Evolutionary conservation across 2,888 invertebrate genomes (phyloP).

Genomic region (Dasysyrphus tricinctus): DNA sequence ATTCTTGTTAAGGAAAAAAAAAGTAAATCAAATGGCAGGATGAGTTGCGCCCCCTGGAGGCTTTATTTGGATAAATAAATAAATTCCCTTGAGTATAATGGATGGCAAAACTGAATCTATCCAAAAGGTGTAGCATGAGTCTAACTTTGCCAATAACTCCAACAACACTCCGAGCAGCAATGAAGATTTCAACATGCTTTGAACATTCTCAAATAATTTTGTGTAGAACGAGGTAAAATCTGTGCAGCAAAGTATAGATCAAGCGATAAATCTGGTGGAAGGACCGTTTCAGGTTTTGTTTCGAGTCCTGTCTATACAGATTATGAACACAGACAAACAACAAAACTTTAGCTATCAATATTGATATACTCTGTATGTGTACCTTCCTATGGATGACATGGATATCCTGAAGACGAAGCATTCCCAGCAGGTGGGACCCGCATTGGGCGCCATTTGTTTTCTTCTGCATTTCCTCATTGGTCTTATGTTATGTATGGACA

Average conservation of each 20-base stretch:
- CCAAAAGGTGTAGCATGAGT: background rate
- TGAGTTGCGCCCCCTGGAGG: slow-evolving; percentile 12
- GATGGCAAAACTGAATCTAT: background rate
- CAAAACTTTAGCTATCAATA: slow-evolving; percentile 37
- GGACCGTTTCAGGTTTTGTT: slow-evolving; percentile 6
- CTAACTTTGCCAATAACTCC: slow-evolving; percentile 44
- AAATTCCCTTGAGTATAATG: slow-evolving; percentile 12
- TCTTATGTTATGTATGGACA: background rate
- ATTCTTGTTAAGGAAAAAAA: slow-evolving; percentile 27
- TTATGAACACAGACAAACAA: slow-evolving; percentile 37
- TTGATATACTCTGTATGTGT: slow-evolving; percentile 27
- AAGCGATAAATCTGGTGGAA: slow-evolving; percentile 31
- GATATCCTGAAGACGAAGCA: slow-evolving; percentile 44
- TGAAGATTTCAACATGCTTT: slow-evolving; percentile 29
- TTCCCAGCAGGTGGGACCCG: slow-evolving; percentile 30
- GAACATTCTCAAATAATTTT: slow-evolving; percentile 1
- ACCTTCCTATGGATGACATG: slow-evolving; percentile 25
- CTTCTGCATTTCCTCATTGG: slow-evolving; percentile 8
- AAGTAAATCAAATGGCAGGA: slow-evolving; percentile 50
- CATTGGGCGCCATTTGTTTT: slow-evolving; percentile 34
- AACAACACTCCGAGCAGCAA: background rate
- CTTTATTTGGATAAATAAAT: slow-evolving; percentile 60
- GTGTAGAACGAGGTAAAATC: background rate
- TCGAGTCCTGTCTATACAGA: slow-evolving; percentile 43
- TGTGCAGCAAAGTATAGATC: slow-evolving; percentile 12